Evolutionary conservation across 2,113 vertebrate species (phyloP), one percentile per base, ranked within the genome.

Genomic region (Brachionichthys hirsutus): DNA sequence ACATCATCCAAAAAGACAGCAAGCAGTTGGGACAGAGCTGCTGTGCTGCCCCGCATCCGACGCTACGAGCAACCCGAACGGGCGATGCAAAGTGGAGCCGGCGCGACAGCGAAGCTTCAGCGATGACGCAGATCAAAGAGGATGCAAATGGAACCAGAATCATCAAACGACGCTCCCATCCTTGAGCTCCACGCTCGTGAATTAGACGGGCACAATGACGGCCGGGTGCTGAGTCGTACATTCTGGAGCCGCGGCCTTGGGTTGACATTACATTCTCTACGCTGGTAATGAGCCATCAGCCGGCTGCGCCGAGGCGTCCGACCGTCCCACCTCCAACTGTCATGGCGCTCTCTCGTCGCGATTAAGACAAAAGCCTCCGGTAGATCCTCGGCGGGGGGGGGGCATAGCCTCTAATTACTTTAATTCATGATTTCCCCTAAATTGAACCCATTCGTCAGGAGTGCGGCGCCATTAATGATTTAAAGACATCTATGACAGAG

Each of bases 391-490:
- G n/a, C 24, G 6, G 15, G 77, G 75, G 79, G 78, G 61, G 24
- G 74, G 81, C 72, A 34, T 77, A 16, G 66, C 70, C 77, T 73
- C 78, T 90, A 89, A 89, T 90, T 84, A 89, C 87, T 89, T 88
- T 85, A 89, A 88, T 85, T 82, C 84, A 84, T 78, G 87, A 89
- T 89, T 88, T 85, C 67, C 79, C 75, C 78, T 78, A 89, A 89
- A 91, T 91, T 90, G 87, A 90, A 86, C 45, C 69, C 85, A 87
- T 91, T 89, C 68, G 86, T 91, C 88, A 91, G 62, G 49, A 2
- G 81, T 19, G 69, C 79, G 57, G 73, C 73, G 77, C 70, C 83
- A 67, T 78, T 89, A 90, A 90, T 88, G 88, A 90, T 91, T 91
- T 88, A 89, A 88, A 88, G 77, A 78, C 85, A 77, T 83, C 85